phyloP scores from a whole-genome alignment of 2,888 invertebrate genomes.

The Nephrotoma appendiculata region DNA sequence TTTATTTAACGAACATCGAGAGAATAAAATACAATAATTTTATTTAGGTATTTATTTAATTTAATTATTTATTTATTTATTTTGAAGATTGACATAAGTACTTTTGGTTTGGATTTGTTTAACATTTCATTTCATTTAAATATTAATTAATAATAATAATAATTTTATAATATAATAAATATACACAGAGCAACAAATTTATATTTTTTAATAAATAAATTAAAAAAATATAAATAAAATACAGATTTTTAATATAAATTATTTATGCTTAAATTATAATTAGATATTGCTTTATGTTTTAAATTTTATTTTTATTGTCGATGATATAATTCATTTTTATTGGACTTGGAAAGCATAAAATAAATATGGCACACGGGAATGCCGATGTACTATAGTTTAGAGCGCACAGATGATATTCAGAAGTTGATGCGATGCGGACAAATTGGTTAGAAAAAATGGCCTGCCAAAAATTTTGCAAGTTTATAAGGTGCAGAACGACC shows the following conservation, averaged over 20 bases:
- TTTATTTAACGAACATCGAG: neutral
- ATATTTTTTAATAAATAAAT: neutral
- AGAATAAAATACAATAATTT: neutral
- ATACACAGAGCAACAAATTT: slow-evolving; percentile 1
- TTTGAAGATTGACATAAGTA: neutral
- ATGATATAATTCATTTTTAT: neutral
- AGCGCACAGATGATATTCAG: neutral
- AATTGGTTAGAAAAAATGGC: neutral
- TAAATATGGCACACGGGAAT: neutral
- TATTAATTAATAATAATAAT: slow-evolving; percentile 2
- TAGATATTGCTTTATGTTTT: neutral
- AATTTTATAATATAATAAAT: neutral
- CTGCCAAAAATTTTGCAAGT: neutral
- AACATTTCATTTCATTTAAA: neutral
- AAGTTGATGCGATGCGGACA: neutral
- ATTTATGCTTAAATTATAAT: neutral
- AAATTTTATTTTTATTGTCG: neutral
- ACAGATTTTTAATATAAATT: neutral
- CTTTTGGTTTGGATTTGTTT: neutral
- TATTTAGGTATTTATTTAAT: neutral
- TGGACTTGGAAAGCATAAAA: neutral
- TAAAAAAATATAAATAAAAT: neutral
- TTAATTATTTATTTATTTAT: neutral
- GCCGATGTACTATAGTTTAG: neutral
- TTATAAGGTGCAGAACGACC: neutral